A percentile compares a stretch with the other conserved stretches of the same genome.
These are phyloP conservation scores for Microplitis manilae DNA, from an alignment of 2,888 invertebrate species.

Conservation along the genomic window DNA sequence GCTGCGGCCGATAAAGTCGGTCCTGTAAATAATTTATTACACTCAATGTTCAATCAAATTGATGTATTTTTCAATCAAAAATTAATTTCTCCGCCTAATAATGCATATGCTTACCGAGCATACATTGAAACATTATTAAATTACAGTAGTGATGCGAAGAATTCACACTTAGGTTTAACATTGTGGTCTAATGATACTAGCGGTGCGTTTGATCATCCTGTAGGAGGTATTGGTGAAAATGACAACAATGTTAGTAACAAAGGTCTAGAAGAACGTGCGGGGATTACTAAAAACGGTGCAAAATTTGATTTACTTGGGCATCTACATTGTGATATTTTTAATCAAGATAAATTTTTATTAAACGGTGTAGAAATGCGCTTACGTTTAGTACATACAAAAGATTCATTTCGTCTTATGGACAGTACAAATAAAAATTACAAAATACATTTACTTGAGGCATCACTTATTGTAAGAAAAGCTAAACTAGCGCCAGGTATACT, in stretches of 20 bases:
- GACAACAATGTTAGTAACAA: background rate
- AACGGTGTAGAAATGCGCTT: slow-evolving; percentile 52
- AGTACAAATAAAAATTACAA: no score
- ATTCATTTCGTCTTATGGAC: slow-evolving; percentile 47
- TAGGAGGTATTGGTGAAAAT: background rate
- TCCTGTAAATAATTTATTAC: slow-evolving; percentile 52
- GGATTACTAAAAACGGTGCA: background rate
- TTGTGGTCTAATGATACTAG: background rate
- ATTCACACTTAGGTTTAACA: background rate
- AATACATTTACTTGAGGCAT: no score
- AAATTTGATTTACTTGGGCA: slow-evolving; percentile 40
- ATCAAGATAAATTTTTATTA: slow-evolving; percentile 51
- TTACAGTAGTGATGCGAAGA: background rate
- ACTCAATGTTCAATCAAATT: slow-evolving; percentile 46
- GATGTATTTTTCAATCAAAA: slow-evolving; percentile 8
- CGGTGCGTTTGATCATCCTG: background rate
- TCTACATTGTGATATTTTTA: slow-evolving; percentile 52
- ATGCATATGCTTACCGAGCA: background rate
- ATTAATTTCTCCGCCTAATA: background rate
- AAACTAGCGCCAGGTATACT: no score
- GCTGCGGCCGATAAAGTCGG: slow-evolving; percentile 19
- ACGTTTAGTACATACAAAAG: slow-evolving; percentile 46
- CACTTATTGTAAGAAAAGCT: no score
- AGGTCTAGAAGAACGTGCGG: background rate
- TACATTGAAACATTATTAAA: background rate